phyloP scores from a whole-genome alignment of 2,113 vertebrate species.

The human (Homo sapiens) region GRCh38 chr16:54380001-54380500 shows the following conservation, averaged over 20 bases:
- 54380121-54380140: background rate
- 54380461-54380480: background rate
- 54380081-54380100: background rate
- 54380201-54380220: background rate
- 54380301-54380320: background rate
- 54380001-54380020: too few species aligned
- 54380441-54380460: background rate
- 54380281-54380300: background rate
- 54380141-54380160: background rate
- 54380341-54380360: background rate
- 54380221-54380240: background rate
- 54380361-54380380: too few species aligned
- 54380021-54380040: background rate
- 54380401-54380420: rapidly evolving
- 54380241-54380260: background rate
- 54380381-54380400: too few species aligned
- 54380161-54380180: background rate
- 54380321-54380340: background rate
- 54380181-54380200: background rate
- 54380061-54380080: background rate
- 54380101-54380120: too few species aligned
- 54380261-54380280: background rate
- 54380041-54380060: background rate
- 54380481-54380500: background rate
- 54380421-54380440: background rate